Evolutionary conservation across 2,113 vertebrate species (phyloP).

Genomic region (Callipepla californica): DNA sequence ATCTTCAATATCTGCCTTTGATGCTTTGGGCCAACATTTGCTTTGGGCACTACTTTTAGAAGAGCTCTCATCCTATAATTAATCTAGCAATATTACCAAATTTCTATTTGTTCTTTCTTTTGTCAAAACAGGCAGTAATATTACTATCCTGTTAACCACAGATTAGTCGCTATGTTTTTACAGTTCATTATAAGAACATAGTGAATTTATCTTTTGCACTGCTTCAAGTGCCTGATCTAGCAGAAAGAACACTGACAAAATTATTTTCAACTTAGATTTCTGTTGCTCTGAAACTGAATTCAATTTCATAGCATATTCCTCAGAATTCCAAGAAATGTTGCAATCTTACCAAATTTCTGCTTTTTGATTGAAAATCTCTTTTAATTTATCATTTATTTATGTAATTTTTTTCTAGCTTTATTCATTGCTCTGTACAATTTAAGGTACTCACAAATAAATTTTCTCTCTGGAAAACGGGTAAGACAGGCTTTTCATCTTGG

Average conservation of each 20-base stretch:
- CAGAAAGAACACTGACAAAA: background rate
- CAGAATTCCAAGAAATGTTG: background rate
- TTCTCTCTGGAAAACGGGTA: slow-evolving; percentile 95
- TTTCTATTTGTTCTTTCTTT: background rate
- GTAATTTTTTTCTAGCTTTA: background rate
- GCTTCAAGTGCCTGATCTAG: background rate
- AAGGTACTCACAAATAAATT: slow-evolving; percentile 91
- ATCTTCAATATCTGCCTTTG: no score
- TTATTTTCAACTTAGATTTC: background rate
- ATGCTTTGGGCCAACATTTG: no score
- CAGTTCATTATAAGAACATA: background rate
- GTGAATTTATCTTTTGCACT: background rate
- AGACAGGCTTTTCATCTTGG: slow-evolving; percentile 87
- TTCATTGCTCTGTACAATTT: background rate
- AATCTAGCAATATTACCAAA: background rate
- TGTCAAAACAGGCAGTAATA: background rate
- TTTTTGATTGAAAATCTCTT: background rate
- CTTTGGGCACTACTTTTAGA: no score
- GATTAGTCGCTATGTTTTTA: background rate
- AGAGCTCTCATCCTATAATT: background rate
- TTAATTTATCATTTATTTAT: no score
- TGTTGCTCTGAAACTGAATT: background rate
- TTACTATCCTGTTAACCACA: background rate
- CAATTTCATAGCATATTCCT: background rate
- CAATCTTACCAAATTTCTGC: background rate